A percentile compares a stretch with the other conserved stretches of the same genome.
phyloP scores from a whole-genome alignment of 2,113 vertebrate genomes.

The Chauna torquata region DNA sequence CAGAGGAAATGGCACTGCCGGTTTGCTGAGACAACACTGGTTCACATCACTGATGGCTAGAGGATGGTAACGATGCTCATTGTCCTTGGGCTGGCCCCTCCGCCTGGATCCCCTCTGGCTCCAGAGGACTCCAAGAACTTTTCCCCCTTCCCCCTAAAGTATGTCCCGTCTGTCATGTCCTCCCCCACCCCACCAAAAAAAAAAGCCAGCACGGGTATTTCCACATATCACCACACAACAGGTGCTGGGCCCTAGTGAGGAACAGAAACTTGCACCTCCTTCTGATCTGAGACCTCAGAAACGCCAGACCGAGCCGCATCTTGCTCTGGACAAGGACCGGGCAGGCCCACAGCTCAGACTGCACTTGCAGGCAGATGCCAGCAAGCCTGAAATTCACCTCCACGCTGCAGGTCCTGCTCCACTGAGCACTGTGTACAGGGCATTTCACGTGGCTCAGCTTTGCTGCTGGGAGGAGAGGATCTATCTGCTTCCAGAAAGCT shows the following conservation, averaged over 20 bases:
- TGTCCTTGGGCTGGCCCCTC: not conserved
- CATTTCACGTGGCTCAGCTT: not conserved
- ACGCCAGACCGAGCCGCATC: not conserved
- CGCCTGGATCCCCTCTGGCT: not conserved
- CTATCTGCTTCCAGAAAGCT: not conserved
- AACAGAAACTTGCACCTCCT: not conserved
- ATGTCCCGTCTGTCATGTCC: too few relatives aligned
- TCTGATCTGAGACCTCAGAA: not conserved
- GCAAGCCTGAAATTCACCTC: not conserved
- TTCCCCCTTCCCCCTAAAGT: not conserved
- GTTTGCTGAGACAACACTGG: not conserved
- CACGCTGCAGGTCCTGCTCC: not conserved
- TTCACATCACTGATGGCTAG: not conserved
- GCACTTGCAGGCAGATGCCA: not conserved
- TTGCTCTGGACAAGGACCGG: not conserved
- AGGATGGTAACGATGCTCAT: not conserved
- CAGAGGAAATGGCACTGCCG: not conserved
- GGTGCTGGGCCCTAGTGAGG: not conserved
- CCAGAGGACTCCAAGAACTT: not conserved
- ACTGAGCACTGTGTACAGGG: accelerated
- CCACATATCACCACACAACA: accelerated
- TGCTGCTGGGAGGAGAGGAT: not conserved
- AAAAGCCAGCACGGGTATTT: not conserved
- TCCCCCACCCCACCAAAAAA: not conserved
- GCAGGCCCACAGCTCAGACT: not conserved